These are phyloP conservation scores for Berghia stephanieae DNA, from an alignment of 1,140 invertebrate species.

Conservation along the genomic window DNA sequence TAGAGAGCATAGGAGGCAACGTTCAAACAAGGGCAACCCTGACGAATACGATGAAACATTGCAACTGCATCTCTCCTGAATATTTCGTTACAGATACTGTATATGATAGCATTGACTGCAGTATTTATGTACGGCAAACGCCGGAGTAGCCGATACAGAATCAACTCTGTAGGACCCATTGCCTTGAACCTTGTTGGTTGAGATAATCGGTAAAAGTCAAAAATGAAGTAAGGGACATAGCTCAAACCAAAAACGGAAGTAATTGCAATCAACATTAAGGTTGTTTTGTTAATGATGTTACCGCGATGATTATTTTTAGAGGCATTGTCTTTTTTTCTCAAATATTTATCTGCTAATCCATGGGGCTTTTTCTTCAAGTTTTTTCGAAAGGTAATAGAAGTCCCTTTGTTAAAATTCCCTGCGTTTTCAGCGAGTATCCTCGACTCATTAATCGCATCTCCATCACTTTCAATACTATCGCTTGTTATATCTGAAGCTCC, in stretches of 20 bases:
- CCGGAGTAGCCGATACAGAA: conserved; percentile 36
- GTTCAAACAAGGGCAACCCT: too few species aligned
- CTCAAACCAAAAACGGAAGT: conserved; percentile 44
- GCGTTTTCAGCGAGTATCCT: neutral
- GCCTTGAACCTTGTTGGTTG: conserved; percentile 28
- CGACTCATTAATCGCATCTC: too few species aligned
- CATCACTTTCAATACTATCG: neutral
- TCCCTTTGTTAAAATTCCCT: neutral
- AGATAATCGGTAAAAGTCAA: conserved; percentile 36
- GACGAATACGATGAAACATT: too few species aligned
- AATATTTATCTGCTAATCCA: neutral
- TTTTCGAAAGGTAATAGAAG: neutral
- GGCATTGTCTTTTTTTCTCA: too few species aligned
- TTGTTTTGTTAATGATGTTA: conserved; percentile 32
- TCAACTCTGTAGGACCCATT: conserved; percentile 17
- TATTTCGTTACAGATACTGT: conserved; percentile 43
- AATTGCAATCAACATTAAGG: conserved; percentile 47
- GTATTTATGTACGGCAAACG: conserved; percentile 50
- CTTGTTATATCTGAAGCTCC: neutral
- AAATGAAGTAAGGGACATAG: conserved; percentile 45
- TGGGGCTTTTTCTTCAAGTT: neutral
- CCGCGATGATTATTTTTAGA: too few species aligned
- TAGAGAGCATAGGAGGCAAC: too few species aligned
- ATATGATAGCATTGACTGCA: conserved; percentile 49
- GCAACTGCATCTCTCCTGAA: conserved; percentile 45